Evolutionary conservation across 2,113 vertebrate genomes (phyloP).

Genomic region (Mystacornis crossleyi): DNA sequence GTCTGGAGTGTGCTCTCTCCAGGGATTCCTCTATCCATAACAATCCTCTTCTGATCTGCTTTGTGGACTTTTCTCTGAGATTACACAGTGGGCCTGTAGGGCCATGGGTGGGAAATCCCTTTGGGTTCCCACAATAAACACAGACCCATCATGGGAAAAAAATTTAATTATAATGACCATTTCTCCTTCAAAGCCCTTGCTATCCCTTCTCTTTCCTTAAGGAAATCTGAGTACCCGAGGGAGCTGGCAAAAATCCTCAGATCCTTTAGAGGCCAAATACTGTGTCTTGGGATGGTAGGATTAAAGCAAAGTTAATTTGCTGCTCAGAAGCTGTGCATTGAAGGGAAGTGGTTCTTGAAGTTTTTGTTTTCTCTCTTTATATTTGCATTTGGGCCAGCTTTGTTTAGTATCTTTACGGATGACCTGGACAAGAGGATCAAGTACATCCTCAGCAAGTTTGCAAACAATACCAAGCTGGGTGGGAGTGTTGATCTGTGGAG

Average conservation of each 20-base stretch:
- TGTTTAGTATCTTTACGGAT: not conserved
- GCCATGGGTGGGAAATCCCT: not conserved
- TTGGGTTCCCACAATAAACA: not conserved
- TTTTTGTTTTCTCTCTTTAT: not conserved
- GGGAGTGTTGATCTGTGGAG: not conserved
- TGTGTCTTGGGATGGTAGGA: not conserved
- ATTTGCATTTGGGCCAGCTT: not conserved
- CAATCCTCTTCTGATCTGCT: not conserved
- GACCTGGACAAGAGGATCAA: not conserved
- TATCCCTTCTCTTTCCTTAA: not conserved
- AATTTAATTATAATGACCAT: not conserved
- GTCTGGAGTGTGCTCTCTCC: not conserved
- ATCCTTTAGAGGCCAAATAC: not conserved
- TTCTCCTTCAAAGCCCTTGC: not conserved
- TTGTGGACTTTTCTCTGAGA: not conserved
- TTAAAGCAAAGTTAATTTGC: not conserved
- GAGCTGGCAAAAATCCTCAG: not conserved
- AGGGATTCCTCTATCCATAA: not conserved
- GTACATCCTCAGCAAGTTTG: not conserved
- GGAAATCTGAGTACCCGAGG: not conserved
- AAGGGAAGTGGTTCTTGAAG: not conserved
- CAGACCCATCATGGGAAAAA: not conserved
- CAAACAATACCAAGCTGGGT: not conserved
- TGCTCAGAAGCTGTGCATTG: not conserved
- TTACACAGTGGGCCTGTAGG: not conserved